Evolutionary conservation across 2,888 invertebrate genomes (phyloP).

Genomic region (Lasioglossum zephyrum): DNA sequence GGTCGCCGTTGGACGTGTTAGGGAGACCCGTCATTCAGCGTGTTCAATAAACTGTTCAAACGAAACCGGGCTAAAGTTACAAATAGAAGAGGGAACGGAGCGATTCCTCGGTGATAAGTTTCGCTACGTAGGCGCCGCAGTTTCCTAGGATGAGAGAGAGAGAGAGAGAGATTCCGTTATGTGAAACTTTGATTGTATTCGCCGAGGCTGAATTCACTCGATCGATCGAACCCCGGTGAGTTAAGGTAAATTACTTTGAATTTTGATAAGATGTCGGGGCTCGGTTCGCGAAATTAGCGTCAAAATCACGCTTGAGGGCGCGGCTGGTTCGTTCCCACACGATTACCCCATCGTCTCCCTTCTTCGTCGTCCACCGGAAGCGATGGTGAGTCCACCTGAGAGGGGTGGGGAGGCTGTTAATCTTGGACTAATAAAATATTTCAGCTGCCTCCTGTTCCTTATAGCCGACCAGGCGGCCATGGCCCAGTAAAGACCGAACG

Average conservation of each 20-base stretch:
- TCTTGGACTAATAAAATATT: constrained; percentile 77
- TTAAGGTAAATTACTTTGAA: not conserved
- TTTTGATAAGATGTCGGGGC: not conserved
- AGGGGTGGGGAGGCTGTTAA: constrained; percentile 56
- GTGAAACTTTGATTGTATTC: constrained; percentile 12
- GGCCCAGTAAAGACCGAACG: constrained; percentile 73
- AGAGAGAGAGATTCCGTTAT: not conserved
- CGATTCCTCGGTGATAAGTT: constrained; percentile 4
- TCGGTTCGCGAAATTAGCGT: not conserved
- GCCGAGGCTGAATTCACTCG: not conserved
- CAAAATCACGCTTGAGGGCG: not conserved
- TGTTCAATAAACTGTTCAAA: not conserved
- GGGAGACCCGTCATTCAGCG: not conserved
- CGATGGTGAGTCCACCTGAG: not conserved
- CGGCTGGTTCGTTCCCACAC: not conserved
- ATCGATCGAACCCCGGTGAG: constrained; percentile 14
- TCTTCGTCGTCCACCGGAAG: not conserved
- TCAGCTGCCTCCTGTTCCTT: constrained; percentile 65
- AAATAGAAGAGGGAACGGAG: not conserved
- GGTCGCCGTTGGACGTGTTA: not conserved
- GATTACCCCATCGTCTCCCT: not conserved
- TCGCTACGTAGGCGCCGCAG: not conserved
- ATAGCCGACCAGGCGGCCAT: constrained; percentile 65
- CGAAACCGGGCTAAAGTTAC: not conserved
- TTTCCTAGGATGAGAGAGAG: not conserved